Conservation (phyloP, 2,113 vertebrate genomes). For the Clarias magur region DNA sequence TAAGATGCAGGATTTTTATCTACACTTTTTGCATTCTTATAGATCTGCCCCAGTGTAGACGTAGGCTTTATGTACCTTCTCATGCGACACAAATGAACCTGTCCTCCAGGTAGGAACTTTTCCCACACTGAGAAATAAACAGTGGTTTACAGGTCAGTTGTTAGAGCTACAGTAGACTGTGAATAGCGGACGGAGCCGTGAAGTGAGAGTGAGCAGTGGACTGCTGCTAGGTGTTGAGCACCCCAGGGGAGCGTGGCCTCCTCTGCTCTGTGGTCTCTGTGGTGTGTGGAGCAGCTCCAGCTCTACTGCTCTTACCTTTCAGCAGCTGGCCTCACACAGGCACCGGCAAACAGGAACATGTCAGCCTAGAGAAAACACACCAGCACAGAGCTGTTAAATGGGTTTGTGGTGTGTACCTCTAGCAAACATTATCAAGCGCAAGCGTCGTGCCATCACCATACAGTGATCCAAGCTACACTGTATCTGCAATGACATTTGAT, state of each 20-base stretch:
- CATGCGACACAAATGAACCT: background rate
- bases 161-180: background rate
- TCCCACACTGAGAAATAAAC: background rate
- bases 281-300: conserved; percentile 36
- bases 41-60: background rate
- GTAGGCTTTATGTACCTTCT: background rate
- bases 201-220: background rate
- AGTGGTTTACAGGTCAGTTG: background rate
- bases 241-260: conserved; percentile 17
- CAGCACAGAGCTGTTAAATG: conserved; percentile 1
- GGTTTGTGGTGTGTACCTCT: background rate
- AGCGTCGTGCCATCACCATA: background rate
- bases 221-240: background rate
- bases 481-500: too few species aligned
- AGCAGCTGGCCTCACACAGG: conserved; percentile 15
- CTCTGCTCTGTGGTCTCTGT: conserved; percentile 46
- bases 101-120: background rate
- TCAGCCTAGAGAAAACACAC: background rate
- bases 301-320: conserved; percentile 43
- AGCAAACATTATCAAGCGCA: background rate
- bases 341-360: conserved; percentile 21
- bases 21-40: background rate
- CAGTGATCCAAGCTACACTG: background rate
- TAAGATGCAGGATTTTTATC: background rate
- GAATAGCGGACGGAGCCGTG: background rate